Percentiles rank a stretch among this genome's conserved stretches.
phyloP scores from a whole-genome alignment of 2,113 vertebrate species.

The Xyliphius kryptos region DNA sequence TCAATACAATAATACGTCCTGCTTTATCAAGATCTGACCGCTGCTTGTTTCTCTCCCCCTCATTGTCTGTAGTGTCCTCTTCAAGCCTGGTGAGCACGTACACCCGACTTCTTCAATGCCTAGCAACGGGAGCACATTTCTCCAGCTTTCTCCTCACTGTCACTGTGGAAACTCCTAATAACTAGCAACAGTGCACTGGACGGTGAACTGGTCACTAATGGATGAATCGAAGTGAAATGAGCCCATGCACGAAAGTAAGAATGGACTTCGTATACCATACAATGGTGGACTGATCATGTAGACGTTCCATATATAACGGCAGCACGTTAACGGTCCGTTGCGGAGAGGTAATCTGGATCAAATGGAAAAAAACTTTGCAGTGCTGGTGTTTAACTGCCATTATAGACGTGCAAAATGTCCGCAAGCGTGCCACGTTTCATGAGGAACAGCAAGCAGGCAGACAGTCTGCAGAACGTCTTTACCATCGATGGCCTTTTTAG shows the following conservation, averaged over 20 bases:
- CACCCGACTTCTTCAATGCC: slow-evolving; percentile 67
- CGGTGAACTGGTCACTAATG: slow-evolving; percentile 61
- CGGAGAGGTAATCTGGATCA: slow-evolving; percentile 22
- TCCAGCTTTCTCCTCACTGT: slow-evolving; percentile 58
- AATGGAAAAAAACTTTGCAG: slow-evolving; percentile 16
- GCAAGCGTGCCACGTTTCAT: too few species aligned
- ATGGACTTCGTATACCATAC: slow-evolving; percentile 18
- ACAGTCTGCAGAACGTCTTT: neutral
- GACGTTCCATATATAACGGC: slow-evolving; percentile 11
- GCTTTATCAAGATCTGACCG: slow-evolving; percentile 21
- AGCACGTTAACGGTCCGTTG: too few species aligned
- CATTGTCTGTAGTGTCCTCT: slow-evolving; percentile 82
- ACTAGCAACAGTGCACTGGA: slow-evolving; percentile 48
- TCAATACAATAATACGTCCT: too few species aligned
- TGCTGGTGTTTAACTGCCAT: neutral
- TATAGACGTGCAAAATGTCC: too few species aligned
- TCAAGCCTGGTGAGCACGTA: slow-evolving; percentile 91
- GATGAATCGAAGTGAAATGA: slow-evolving; percentile 24
- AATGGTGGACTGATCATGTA: slow-evolving; percentile 34
- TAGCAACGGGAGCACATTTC: slow-evolving; percentile 73
- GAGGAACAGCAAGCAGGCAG: too few species aligned
- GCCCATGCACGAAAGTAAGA: slow-evolving; percentile 34
- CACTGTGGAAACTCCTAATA: slow-evolving; percentile 64
- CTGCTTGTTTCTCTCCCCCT: slow-evolving; percentile 26
- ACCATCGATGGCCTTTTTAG: neutral